Conservation (phyloP, 1,140 invertebrate genomes). For the Marisa cornuarietis region DNA sequence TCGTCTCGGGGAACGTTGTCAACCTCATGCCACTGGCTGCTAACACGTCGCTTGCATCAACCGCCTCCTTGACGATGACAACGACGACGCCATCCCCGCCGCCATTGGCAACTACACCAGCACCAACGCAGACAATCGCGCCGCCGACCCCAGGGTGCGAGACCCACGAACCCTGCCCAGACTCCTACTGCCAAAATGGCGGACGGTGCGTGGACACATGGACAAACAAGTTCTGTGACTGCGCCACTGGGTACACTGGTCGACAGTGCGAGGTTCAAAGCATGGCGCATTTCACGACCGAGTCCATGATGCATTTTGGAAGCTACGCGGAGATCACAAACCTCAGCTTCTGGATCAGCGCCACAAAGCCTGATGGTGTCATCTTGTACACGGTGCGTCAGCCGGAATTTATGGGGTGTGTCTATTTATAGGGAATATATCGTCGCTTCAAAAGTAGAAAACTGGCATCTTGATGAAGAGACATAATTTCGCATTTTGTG, state of each 20-base stretch:
- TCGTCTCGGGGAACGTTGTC: conserved; percentile 31
- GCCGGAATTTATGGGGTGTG: background rate
- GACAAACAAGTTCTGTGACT: conserved; percentile 42
- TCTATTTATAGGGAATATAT: background rate
- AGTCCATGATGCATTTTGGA: conserved; percentile 46
- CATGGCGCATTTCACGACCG: conserved; percentile 40
- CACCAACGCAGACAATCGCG: background rate
- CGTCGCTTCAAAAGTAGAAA: background rate
- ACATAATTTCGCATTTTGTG: no score
- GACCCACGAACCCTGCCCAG: conserved; percentile 35
- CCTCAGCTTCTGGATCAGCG: conserved; percentile 37
- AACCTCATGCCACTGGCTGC: conserved; percentile 24
- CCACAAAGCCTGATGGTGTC: conserved; percentile 34
- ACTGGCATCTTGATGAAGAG: no score
- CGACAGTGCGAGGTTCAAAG: conserved; percentile 37
- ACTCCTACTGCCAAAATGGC: conserved; percentile 41
- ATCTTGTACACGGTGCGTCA: conserved; percentile 41
- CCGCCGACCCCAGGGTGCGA: conserved; percentile 35
- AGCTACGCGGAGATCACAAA: conserved; percentile 29
- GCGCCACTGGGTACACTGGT: conserved; percentile 43
- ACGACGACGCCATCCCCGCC: conserved; percentile 31
- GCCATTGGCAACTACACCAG: conserved; percentile 18
- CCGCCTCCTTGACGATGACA: background rate
- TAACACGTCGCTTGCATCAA: background rate
- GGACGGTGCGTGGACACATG: conserved; percentile 50